A percentile compares a stretch with the other conserved stretches of the same genome.
Evolutionary conservation across 2,113 vertebrate genomes (phyloP).

Genomic region (Oryzias javanicus): DNA sequence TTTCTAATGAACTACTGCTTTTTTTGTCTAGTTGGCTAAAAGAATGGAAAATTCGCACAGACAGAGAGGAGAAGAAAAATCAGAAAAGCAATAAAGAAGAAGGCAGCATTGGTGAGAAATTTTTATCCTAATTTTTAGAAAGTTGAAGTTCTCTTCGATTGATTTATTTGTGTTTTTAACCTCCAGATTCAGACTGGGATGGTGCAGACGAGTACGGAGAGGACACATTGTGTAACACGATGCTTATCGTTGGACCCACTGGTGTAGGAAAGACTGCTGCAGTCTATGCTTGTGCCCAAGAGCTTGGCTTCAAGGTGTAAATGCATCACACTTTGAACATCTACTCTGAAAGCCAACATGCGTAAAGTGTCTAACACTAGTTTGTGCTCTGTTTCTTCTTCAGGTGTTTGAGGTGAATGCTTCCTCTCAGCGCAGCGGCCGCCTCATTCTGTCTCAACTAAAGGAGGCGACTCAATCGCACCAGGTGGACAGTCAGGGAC

Average conservation of each 20-base stretch:
- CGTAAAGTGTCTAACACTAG: neutral
- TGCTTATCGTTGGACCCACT: constrained; percentile 90
- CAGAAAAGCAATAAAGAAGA: constrained; percentile 82
- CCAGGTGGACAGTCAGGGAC: constrained; percentile 94
- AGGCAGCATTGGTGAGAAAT: constrained; percentile 67
- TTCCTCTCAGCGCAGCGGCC: constrained; percentile 93
- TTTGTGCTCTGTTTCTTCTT: neutral
- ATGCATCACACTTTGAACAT: neutral
- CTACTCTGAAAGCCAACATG: neutral
- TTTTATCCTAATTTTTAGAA: neutral
- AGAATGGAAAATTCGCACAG: constrained; percentile 93
- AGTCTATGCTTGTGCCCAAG: constrained; percentile 96
- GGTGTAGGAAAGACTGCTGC: constrained; percentile 95
- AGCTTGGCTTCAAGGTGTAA: constrained; percentile 94
- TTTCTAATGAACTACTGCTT: too few species aligned
- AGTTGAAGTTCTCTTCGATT: neutral
- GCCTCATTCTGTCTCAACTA: constrained; percentile 93
- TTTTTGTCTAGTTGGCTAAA: constrained; percentile 85
- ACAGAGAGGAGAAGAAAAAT: constrained; percentile 87
- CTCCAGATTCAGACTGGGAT: constrained; percentile 77
- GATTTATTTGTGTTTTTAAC: neutral
- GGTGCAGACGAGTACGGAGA: constrained; percentile 78
- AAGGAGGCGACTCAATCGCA: constrained; percentile 98
- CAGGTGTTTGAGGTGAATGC: constrained; percentile 99
- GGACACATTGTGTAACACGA: constrained; percentile 85